Base-by-base conservation (phyloP, 2,888 invertebrate species). In the Apoda limacodes region DNA sequence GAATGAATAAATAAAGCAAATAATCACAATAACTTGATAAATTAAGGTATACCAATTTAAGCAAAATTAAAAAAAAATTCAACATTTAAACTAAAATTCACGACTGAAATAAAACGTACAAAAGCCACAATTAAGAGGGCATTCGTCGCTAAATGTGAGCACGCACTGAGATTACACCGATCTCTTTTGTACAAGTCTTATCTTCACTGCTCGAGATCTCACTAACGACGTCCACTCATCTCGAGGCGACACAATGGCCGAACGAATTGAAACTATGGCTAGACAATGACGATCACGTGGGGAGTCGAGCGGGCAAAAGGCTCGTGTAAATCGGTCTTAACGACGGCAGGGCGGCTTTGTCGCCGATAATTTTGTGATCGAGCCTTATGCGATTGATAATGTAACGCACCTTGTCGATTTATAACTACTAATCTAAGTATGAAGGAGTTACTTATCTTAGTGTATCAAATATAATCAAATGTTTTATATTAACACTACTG, bases 221-320 rank as follows among this genome's bases (percentile, higher is more conserved):
- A 48, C 67, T 76, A 76, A 76, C 70, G 78, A 75, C 66, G 55
- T 68, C 75, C 75, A 75, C 78, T 76, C 76, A 64, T 70, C 69
- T 61, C 60, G 30, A 39, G 44, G 35, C 45, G 59, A 61, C 72
- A 75, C 75, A 76, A 78, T 74, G 61, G 66, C 36, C 47, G 51
- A 48, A 62, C 63, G 72, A 74, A 78, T 75, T 75, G 75, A 72
- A 75, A 72, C 66, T 61, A 46, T 52, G 59, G 54, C 63, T 68
- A 71, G 70, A 72, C 76, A 75, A 75, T 64, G 60, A 51, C 60
- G 58, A 62, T 60, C 56, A 53, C 48, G 51, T 50, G 51, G 60
- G 55, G 48, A 48, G 61, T 55, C 51, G 53, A 41, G 42, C 50
- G 52, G 50, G 48, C 50, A 51, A 48, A 50, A 49, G 55, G 50